Evolutionary conservation across 2,797 vertebrate genomes (phyloP).

Genomic region (Kryptopterus vitreolus): DNA sequence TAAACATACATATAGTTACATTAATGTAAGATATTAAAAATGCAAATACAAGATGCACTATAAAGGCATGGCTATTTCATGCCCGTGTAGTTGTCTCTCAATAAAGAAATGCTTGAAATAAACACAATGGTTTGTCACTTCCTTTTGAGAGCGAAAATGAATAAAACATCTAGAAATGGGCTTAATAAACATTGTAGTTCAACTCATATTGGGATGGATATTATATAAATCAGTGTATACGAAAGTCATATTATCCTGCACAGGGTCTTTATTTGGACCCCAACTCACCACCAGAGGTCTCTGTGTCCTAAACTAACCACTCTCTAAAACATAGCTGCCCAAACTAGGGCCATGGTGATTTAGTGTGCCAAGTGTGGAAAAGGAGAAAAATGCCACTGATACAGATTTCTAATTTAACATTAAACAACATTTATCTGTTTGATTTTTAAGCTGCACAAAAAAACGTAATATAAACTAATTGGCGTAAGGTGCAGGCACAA

Average conservation of each 20-base stretch:
- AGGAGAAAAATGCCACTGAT: no score
- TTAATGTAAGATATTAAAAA: background rate
- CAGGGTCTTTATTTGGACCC: background rate
- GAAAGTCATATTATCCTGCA: no score
- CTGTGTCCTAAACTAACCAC: background rate
- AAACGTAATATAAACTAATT: no score
- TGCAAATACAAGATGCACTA: background rate
- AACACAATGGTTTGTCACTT: background rate
- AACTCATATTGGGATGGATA: background rate
- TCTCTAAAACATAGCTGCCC: no score
- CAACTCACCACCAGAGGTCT: background rate
- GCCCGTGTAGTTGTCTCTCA: background rate
- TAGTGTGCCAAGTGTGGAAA: no score
- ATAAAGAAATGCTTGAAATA: background rate
- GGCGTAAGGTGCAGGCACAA: no score
- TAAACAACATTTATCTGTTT: no score
- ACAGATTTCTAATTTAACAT: no score
- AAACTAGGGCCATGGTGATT: no score
- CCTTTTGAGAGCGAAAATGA: background rate
- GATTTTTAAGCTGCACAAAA: no score
- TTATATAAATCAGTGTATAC: background rate
- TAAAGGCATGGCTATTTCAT: background rate
- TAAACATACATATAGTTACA: background rate
- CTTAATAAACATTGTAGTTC: background rate
- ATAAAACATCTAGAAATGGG: background rate